A percentile compares a stretch with the other conserved stretches of the same genome.
phyloP scores from a whole-genome alignment of 2,888 invertebrate genomes.

The Agriopis aurantiaria region DNA sequence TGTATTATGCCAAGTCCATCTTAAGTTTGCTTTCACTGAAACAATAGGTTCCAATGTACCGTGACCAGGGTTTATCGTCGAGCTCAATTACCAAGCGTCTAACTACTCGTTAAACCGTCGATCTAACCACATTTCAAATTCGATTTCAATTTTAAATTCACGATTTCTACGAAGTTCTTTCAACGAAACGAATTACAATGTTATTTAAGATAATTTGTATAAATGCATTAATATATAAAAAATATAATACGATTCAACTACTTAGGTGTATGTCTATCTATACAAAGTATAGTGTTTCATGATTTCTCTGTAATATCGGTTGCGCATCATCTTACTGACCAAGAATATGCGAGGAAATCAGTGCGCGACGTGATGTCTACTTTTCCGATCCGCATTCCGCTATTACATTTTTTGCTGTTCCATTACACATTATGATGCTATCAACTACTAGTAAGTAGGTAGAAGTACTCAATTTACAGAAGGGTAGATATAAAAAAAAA shows the following conservation, averaged over 20 bases:
- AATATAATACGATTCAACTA: neutral
- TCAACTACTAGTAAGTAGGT: conserved; percentile 24
- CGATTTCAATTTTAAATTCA: conserved; percentile 50
- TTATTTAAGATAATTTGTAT: neutral
- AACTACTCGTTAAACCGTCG: conserved; percentile 61
- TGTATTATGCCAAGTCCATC: conserved; percentile 28
- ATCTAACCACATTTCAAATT: conserved; percentile 52
- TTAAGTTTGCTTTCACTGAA: conserved; percentile 59
- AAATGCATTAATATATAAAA: neutral
- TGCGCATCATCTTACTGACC: conserved; percentile 74
- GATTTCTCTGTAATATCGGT: conserved; percentile 74
- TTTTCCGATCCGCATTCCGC: conserved; percentile 84
- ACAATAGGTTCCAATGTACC: conserved; percentile 62
- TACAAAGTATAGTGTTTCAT: conserved; percentile 65
- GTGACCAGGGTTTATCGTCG: conserved; percentile 62
- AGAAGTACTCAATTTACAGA: conserved; percentile 25
- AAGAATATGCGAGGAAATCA: conserved; percentile 78
- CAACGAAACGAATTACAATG: neutral
- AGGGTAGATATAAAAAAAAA: conserved; percentile 41
- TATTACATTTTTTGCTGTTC: conserved; percentile 66
- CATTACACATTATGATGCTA: conserved; percentile 57
- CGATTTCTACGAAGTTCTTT: conserved; percentile 38
- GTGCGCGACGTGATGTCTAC: conserved; percentile 78
- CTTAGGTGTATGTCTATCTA: neutral
- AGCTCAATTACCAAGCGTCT: conserved; percentile 57